Conservation (phyloP, 1,140 invertebrate species). For the Radopholus similis region DNA sequence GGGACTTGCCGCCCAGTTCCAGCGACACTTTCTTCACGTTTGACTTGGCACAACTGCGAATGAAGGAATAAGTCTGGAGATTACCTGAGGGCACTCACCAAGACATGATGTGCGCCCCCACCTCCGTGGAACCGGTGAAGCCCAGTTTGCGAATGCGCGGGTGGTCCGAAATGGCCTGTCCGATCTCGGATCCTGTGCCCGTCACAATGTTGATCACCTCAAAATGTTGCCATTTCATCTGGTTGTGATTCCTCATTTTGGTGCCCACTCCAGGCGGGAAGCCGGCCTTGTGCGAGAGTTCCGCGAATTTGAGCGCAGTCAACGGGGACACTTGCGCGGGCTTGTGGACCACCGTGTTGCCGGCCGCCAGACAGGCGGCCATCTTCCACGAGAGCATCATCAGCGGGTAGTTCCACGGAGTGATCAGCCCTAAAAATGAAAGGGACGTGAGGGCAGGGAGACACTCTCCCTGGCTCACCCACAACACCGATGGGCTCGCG, state of each 20-base stretch:
- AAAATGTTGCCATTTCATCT: conserved; percentile 59
- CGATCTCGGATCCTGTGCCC: conserved; percentile 75
- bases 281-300: conserved; percentile 64
- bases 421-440: conserved; percentile 66
- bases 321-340: conserved; percentile 90
- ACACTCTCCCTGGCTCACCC: conserved; percentile 72
- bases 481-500: conserved; percentile 95
- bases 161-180: conserved; percentile 74
- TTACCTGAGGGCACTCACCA: conserved; percentile 22
- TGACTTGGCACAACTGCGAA: conserved; percentile 68
- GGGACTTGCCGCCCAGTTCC: conserved; percentile 85
- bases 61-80: conserved; percentile 60
- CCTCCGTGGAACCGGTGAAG: conserved; percentile 79
- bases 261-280: conserved; percentile 64
- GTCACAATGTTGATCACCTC: conserved; percentile 71
- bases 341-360: conserved; percentile 62
- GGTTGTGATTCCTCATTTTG: conserved; percentile 49
- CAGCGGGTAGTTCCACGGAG: conserved; percentile 95
- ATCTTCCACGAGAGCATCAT: conserved; percentile 94
- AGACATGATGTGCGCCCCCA: conserved; percentile 73
- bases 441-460: conserved; percentile 61
- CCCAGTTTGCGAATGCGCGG: conserved; percentile 74
- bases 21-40: conserved; percentile 80
- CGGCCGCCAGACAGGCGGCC: conserved; percentile 72
- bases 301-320: conserved; percentile 75